phyloP scores from a whole-genome alignment of 2,797 vertebrate genomes.

The Hippoglossus hippoglossus region DNA sequence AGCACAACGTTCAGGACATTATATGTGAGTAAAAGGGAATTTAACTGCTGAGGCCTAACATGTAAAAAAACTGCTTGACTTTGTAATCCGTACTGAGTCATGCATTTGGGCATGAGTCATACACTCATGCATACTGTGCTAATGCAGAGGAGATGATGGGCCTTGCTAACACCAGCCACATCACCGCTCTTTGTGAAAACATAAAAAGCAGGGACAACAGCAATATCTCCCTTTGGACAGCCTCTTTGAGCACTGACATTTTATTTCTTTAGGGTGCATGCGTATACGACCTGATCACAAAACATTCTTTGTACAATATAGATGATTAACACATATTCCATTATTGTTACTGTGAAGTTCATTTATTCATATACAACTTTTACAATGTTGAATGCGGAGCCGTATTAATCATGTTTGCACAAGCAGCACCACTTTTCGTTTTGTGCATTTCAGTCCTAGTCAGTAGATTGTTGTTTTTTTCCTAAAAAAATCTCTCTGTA shows the following conservation, averaged over 20 bases:
- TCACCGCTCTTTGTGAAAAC: constrained; percentile 9
- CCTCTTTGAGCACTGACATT: not conserved
- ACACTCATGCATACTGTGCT: constrained; percentile 5
- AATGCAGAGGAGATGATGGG: constrained; percentile 1
- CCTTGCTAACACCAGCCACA: constrained; percentile 10
- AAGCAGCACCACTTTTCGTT: not conserved
- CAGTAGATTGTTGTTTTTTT: constrained; percentile 4
- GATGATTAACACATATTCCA: not conserved
- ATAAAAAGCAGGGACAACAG: not conserved
- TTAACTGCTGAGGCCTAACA: too few species aligned
- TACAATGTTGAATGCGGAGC: not conserved
- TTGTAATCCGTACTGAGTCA: not conserved
- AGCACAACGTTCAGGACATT: too few species aligned
- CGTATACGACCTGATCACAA: not conserved
- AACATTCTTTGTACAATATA: not conserved
- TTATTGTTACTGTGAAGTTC: not conserved
- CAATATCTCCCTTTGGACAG: not conserved
- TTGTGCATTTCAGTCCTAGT: not conserved
- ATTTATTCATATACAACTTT: constrained; percentile 18
- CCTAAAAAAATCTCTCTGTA: not conserved
- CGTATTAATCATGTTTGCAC: constrained; percentile 12
- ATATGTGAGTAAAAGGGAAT: too few species aligned
- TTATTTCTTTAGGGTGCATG: not conserved
- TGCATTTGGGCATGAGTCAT: not conserved
- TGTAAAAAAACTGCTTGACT: too few species aligned